Conservation (phyloP, 2,888 invertebrate species). For the Athripsodes cinereus region DNA sequence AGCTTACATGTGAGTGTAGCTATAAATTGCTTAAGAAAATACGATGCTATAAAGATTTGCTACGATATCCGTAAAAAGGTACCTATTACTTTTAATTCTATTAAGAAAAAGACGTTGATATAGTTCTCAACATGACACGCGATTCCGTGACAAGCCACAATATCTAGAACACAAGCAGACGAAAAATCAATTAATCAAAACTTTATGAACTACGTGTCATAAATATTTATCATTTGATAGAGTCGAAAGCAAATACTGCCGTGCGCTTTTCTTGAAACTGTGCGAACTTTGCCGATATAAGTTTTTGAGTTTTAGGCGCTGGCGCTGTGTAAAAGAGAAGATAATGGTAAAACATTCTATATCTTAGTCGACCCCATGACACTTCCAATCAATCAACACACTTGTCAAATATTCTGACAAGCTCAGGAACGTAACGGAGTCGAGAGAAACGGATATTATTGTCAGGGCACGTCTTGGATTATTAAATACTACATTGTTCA, state of each 20-base stretch:
- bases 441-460: neutral
- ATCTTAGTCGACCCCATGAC: neutral
- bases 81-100: no score
- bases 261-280: neutral
- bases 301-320: neutral
- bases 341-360: neutral
- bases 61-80: no score
- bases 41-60: no score
- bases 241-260: neutral
- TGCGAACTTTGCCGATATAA: neutral
- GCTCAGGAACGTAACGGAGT: neutral
- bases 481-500: no score
- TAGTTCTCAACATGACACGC: neutral
- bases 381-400: neutral
- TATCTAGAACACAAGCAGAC: neutral
- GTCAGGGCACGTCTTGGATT: neutral
- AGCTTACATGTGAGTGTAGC: no score
- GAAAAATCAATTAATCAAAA: neutral
- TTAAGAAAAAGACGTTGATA: no score
- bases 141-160: neutral
- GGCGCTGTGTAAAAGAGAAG: neutral
- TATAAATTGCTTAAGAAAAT: no score
- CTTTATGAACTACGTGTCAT: neutral
- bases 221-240: neutral
- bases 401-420: neutral